Percentiles rank a stretch among this genome's conserved stretches.
phyloP scores from a whole-genome alignment of 2,113 vertebrate genomes.

The Nannospalax galili region DNA sequence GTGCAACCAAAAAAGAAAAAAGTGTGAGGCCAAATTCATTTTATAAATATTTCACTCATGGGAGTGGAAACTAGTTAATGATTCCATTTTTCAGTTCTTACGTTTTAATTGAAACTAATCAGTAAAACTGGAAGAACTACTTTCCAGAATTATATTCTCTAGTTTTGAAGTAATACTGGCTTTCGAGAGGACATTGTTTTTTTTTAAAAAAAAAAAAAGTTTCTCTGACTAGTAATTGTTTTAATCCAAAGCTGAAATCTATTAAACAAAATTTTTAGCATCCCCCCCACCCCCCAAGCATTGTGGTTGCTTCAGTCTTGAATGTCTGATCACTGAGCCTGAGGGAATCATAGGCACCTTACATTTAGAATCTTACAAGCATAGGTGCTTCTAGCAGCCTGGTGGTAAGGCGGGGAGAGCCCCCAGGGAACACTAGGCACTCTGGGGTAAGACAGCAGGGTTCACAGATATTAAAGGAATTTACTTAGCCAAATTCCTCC shows the following conservation, averaged over 20 bases:
- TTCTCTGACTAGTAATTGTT: conserved; percentile 1
- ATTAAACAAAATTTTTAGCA: conserved; percentile 64
- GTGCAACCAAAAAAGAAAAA: too few relatives aligned
- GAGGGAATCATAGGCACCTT: conserved; percentile 1
- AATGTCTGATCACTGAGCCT: conserved; percentile 38
- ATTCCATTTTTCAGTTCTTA: conserved; percentile 58
- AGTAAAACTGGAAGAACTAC: conserved; percentile 52
- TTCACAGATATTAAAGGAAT: background rate
- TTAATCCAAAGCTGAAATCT: conserved; percentile 31
- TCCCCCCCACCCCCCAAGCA: background rate
- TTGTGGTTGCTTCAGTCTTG: background rate
- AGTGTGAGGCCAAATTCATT: conserved; percentile 50
- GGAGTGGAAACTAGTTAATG: conserved; percentile 64
- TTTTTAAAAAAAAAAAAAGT: background rate
- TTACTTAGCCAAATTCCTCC: background rate
- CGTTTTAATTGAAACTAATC: conserved; percentile 68
- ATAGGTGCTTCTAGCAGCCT: background rate
- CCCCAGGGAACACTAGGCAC: too few relatives aligned
- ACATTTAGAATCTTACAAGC: background rate
- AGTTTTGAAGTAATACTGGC: conserved; percentile 55
- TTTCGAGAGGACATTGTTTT: conserved; percentile 46
- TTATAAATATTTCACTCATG: conserved; percentile 63
- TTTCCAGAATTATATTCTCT: conserved; percentile 54
- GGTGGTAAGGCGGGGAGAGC: background rate
- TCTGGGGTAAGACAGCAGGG: too few relatives aligned